These are phyloP conservation scores for Embiotoca jacksoni DNA, from an alignment of 2,113 vertebrate genomes.

Conservation along the genomic window DNA sequence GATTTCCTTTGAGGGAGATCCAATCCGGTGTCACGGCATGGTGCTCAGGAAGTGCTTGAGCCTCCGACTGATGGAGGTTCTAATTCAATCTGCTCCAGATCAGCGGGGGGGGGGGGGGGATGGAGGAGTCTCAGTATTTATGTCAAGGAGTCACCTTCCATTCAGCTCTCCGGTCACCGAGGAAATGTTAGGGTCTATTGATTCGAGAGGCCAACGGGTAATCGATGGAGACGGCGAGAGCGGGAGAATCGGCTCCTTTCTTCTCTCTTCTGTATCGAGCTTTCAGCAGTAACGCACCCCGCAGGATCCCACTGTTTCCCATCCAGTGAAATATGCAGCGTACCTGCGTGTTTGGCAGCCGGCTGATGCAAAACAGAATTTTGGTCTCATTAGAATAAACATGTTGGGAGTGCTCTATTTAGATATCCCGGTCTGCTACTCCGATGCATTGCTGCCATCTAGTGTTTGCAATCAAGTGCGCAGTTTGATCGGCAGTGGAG, in stretches of 20 bases:
- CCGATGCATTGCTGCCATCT: conserved; percentile 78
- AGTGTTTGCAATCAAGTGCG: conserved; percentile 54
- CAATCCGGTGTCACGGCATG: conserved; percentile 71
- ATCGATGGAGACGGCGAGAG: conserved; percentile 29
- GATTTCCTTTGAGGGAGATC: conserved; percentile 77
- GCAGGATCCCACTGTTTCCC: not conserved
- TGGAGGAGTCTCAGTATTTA: conserved; percentile 15
- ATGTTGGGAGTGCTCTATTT: conserved; percentile 19
- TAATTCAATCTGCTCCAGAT: conserved; percentile 77
- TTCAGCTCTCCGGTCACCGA: conserved; percentile 40
- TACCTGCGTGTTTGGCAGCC: not conserved
- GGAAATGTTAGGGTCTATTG: conserved; percentile 50
- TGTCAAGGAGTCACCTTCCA: conserved; percentile 47
- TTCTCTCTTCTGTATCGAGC: not conserved
- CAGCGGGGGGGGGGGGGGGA: conserved; percentile 18
- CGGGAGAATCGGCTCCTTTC: not conserved
- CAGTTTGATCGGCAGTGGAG: not conserved
- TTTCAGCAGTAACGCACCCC: not conserved
- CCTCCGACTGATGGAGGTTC: conserved; percentile 70
- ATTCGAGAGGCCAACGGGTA: conserved; percentile 35
- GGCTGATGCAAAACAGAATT: conserved; percentile 32
- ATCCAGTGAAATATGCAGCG: conserved; percentile 13
- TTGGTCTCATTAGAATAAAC: conserved; percentile 33
- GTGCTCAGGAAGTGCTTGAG: conserved; percentile 58
- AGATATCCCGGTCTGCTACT: not conserved